Conservation (phyloP, 2,888 invertebrate genomes). For the Helleia helle region DNA sequence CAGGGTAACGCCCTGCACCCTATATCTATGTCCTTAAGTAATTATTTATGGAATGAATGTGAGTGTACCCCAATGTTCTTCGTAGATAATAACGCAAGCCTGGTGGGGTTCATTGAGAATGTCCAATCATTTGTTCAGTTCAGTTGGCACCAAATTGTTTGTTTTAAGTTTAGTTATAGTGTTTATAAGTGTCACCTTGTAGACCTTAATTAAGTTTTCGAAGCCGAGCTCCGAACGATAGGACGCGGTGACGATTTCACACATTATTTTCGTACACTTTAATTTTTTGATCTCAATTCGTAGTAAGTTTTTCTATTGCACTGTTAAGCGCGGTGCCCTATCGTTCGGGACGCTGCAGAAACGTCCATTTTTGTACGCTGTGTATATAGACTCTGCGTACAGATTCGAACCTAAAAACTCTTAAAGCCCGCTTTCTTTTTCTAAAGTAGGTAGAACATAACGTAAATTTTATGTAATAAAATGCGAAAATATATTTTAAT, state of each 20-base stretch:
- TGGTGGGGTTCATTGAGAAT: constrained; percentile 40
- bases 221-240: constrained; percentile 47
- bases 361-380: constrained; percentile 74
- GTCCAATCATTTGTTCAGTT: constrained; percentile 67
- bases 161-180: constrained; percentile 60
- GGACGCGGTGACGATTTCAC: constrained; percentile 29
- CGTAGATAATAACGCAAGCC: constrained; percentile 21
- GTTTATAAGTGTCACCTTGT: constrained; percentile 67
- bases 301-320: constrained; percentile 30
- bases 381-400: constrained; percentile 72
- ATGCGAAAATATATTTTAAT: constrained; percentile 74
- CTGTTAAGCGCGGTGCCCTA: constrained; percentile 32
- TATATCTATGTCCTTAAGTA: constrained; percentile 44
- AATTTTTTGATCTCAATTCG: constrained; percentile 38
- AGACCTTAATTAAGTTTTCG: constrained; percentile 66
- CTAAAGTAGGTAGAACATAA: constrained; percentile 72
- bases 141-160: constrained; percentile 64
- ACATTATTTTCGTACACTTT: constrained; percentile 19
- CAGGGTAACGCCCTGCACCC: constrained; percentile 45
- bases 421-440: constrained; percentile 68
- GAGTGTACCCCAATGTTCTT: constrained; percentile 34
- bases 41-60: constrained; percentile 68
- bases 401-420: constrained; percentile 63
- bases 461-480: constrained; percentile 74
- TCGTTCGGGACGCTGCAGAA: constrained; percentile 50